Base-by-base conservation (phyloP, 2,888 invertebrate genomes). In the Micoletzkya japonica region DNA sequence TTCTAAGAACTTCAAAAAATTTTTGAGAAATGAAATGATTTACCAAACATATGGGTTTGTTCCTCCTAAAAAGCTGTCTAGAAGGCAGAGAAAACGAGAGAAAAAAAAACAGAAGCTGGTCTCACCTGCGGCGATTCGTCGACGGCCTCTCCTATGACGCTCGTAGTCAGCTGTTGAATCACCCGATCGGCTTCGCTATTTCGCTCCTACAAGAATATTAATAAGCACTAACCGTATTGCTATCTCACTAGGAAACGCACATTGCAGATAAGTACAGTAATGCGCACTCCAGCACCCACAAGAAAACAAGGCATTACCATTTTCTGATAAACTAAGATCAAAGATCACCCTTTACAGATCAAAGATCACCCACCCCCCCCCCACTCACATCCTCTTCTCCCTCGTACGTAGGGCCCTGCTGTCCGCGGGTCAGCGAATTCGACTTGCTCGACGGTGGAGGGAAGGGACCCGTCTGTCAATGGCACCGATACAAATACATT, bases 321-420 rank as follows among this genome's bases (percentile, higher is more conserved):
- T n/a, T n/a, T n/a, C n/a, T n/a, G n/a, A n/a, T n/a, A n/a, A n/a
- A n/a, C n/a, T n/a, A n/a, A n/a, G 44, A 44, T 44, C 20, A 44
- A 14, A 14, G 6, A 14, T 52, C 52, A 24, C 14, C 6, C 52
- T n/a, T n/a, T n/a, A 52, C 6, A 14, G 6, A 52, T 14, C 6
- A 14, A 52, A 57, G 30, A 57, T 57, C 4, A 57, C 7, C 36
- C n/a, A n/a, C n/a, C n/a, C n/a, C n/a, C n/a, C n/a, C n/a, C n/a
- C 74, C 77, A 24, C 78, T 56, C 24, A 79, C 76, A 30, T 81
- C 80, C 58, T 84, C 82, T 71, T 84, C 84, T 37, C 78, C 81
- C n/a, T 77, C 66, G 49, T 74, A 66, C 28, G 75, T 76, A 10
- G 76, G 77, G 68, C 76, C 76, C 20, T 75, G 75, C 30, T 68